Percentiles rank a stretch among this genome's conserved stretches.
Conservation (phyloP, 64 coral and sea anemone species). For the Actinia equina region DNA sequence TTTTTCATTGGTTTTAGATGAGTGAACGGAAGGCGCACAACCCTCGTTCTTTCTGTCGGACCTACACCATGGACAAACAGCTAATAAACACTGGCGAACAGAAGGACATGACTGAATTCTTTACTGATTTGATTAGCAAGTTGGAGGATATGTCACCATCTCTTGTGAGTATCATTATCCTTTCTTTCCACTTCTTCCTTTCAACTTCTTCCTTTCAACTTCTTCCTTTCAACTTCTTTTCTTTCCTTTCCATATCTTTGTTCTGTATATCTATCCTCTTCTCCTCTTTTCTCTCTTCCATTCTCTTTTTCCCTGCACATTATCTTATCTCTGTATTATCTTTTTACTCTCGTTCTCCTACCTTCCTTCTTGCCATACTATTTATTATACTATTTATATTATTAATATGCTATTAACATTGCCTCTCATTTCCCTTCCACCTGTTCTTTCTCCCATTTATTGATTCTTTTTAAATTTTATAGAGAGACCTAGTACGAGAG, state of each 20-base stretch:
- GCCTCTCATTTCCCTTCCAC: neutral
- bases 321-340: too few species aligned
- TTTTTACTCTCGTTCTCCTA: too few species aligned
- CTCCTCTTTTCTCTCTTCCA: neutral
- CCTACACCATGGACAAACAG: slow-evolving; percentile 98
- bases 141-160: slow-evolving; percentile 96
- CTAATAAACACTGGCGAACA: slow-evolving; percentile 95
- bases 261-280: neutral
- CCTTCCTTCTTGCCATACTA: too few species aligned
- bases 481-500: slow-evolving; percentile 95
- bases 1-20: slow-evolving; percentile 48
- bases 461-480: slow-evolving; percentile 13
- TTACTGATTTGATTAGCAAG: slow-evolving; percentile 95
- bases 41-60: slow-evolving; percentile 87
- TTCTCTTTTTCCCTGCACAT: neutral
- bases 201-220: neutral
- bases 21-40: slow-evolving; percentile 98
- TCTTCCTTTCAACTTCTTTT: neutral
- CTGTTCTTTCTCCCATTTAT: neutral
- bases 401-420: too few species aligned
- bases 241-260: neutral
- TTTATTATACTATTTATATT: too few species aligned
- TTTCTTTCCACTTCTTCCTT: neutral
- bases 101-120: slow-evolving; percentile 99
- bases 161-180: slow-evolving; percentile 47